Evolutionary conservation across 2,888 invertebrate genomes (phyloP), one percentile per base, ranked within the genome.

Genomic region (Drosophila meridiana): DNA sequence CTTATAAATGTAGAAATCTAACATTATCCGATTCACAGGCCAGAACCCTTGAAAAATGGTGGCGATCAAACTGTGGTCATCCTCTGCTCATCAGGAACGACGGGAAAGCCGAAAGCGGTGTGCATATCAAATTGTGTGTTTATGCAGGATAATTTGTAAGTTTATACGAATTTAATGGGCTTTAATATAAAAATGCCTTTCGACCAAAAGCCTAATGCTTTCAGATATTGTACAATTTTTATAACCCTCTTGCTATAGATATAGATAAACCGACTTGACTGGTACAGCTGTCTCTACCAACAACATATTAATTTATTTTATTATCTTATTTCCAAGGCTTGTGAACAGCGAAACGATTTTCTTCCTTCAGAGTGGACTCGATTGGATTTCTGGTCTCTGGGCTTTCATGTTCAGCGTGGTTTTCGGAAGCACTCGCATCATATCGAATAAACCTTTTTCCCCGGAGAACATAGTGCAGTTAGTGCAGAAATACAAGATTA

Each of bases 21-120:
- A 0, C 7, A 2, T 0, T 7, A n/a, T 13, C 40, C 0, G 14
- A 0, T 11, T 38, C 28, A 0, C 43, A 82, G 82, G 26, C 82
- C 82, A 3, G 82, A 83, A 28, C 50, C 60, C 0, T 47, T 87
- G 2, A 67, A 62, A 20, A 60, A 45, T 8, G 84, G 84, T n/a
- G 74, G 71, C 1, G 81, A 82, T 56, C 83, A 88, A 59, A 79
- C 82, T 8, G 81, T 80, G 4, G 80, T 72, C 5, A 89, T 91
- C 43, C 34, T 91, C 0, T 84, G 87, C 55, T 90, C 91, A 2
- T 89, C 90, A 11, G 91, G 91, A 11, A 89, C 90, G 1, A 89
- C 88, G 0, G 91, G 91, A 5, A 14, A 82, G 30, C 85, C 90
- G 30, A 91, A 91, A 60, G 87, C 85, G 0, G 86, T 86, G 0